These are phyloP conservation scores for Porites lutea DNA, from an alignment of 64 coral and sea anemone species.

Conservation along the genomic window DNA sequence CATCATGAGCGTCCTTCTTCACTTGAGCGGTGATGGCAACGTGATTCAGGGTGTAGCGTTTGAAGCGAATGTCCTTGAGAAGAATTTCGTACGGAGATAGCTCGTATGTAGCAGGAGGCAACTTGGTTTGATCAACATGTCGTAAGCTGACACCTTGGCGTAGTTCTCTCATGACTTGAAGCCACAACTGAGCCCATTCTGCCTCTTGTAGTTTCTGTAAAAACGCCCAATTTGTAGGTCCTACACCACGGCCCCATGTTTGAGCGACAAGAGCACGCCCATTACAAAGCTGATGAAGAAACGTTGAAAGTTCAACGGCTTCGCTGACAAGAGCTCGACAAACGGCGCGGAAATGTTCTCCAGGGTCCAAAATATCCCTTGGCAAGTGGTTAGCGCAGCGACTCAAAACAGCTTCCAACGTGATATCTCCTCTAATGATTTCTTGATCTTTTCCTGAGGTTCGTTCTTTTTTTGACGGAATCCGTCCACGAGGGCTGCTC, in stretches of 20 bases:
- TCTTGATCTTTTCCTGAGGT: slow-evolving; percentile 57
- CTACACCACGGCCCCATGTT: slow-evolving; percentile 82
- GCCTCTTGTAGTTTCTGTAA: slow-evolving; percentile 87
- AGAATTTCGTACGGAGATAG: slow-evolving; percentile 93
- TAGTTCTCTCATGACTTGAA: slow-evolving; percentile 89
- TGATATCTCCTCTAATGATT: slow-evolving; percentile 38
- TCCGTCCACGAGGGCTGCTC: slow-evolving; percentile 3
- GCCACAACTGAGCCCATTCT: slow-evolving; percentile 94
- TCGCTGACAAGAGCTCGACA: slow-evolving; percentile 85
- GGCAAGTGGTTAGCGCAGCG: slow-evolving; percentile 83
- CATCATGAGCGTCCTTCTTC: slow-evolving; percentile 93
- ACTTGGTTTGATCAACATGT: slow-evolving; percentile 79
- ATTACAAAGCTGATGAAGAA: slow-evolving; percentile 91
- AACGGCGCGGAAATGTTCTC: slow-evolving; percentile 83
- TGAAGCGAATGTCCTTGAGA: slow-evolving; percentile 86
- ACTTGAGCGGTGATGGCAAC: slow-evolving; percentile 68
- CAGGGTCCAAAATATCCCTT: slow-evolving; percentile 51
- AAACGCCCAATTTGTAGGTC: slow-evolving; percentile 88
- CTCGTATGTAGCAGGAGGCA: slow-evolving; percentile 81
- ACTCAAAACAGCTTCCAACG: slow-evolving; percentile 78
- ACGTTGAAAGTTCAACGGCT: slow-evolving; percentile 73
- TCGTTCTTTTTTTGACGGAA: slow-evolving; percentile 57
- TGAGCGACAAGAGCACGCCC: slow-evolving; percentile 76
- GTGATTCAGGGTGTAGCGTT: slow-evolving; percentile 76
- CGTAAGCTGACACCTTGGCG: slow-evolving; percentile 88